phyloP scores from a whole-genome alignment of 2,888 invertebrate species.

The Cryptus armator region DNA sequence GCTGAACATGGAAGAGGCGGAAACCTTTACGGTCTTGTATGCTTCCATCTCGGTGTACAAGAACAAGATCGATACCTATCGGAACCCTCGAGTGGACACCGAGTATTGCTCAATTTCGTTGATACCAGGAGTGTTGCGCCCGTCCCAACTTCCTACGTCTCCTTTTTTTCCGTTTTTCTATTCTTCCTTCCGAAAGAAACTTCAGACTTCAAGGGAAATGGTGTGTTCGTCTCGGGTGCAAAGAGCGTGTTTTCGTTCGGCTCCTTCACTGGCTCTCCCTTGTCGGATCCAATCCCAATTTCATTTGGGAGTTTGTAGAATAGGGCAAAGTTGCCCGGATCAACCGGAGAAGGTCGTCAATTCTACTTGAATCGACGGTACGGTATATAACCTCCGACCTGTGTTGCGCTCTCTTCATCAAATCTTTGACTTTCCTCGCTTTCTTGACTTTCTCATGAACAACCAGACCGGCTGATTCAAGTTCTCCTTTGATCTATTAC shows the following conservation, averaged over 20 bases:
- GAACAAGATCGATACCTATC: constrained; percentile 54
- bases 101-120: constrained; percentile 65
- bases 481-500: background rate
- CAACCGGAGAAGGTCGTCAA: constrained; percentile 61
- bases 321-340: constrained; percentile 48
- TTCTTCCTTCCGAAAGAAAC: constrained; percentile 44
- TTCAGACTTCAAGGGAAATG: constrained; percentile 47
- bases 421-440: constrained; percentile 47
- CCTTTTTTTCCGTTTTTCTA: constrained; percentile 33
- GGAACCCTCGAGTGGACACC: constrained; percentile 51
- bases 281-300: constrained; percentile 79
- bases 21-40: constrained; percentile 42
- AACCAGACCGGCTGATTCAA: background rate
- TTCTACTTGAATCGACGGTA: constrained; percentile 69
- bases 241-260: constrained; percentile 37
- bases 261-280: constrained; percentile 62
- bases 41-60: constrained; percentile 39
- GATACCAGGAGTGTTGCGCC: constrained; percentile 39
- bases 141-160: constrained; percentile 21
- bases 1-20: constrained; percentile 64
- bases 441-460: background rate
- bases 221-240: constrained; percentile 31
- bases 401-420: constrained; percentile 68
- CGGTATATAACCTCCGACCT: constrained; percentile 60
- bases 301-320: constrained; percentile 72